Evolutionary conservation across 2,113 vertebrate species (phyloP), one percentile per base, ranked within the genome.

Genomic region (Bagarius yarrelli): DNA sequence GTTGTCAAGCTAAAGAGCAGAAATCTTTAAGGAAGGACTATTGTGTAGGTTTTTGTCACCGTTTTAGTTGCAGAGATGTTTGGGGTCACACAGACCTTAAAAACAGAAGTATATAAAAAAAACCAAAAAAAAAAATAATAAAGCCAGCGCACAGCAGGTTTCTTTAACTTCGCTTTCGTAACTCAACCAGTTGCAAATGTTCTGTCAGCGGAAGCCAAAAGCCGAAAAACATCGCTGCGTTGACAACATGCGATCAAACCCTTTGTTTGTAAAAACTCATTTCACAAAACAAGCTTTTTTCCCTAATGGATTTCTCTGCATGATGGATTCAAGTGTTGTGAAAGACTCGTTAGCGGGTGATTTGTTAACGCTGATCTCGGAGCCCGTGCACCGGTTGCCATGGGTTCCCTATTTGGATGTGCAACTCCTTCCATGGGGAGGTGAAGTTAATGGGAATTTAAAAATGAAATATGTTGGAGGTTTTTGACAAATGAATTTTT

Each of bases 361-460:
- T 87, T 87, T 87, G 79, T 86, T 83, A 86, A 74, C 19, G 52
- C 55, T 60, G 85, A 80, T 83, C 82, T 79, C 64, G 11, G 13
- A 57, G 56, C 32, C 75, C 59, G 72, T n/a, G 30, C 61, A 21
- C 72, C 19, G 32, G 86, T 84, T 86, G 80, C 84, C 72, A 83
- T 81, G n/a, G 76, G 85, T 74, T 83, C 76, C 81, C 44, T n/a
- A 25, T 71, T 71, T 57, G 73, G 79, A 81, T 40, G 50, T n/a
- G 53, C 50, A 57, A 18, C 23, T 50, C n/a, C 23, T 59, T 40
- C 60, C 70, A 71, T 69, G 47, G 84, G 76, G 76, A 79, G 12
- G 76, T 44, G 64, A 71, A 81, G 83, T 79, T 83, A 87, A 86
- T 84, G 70, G 81, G 70, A 83, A 78, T 75, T 86, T 86, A 86